Conservation (phyloP, 2,113 vertebrate species). For the Prietella phreatophila region DNA sequence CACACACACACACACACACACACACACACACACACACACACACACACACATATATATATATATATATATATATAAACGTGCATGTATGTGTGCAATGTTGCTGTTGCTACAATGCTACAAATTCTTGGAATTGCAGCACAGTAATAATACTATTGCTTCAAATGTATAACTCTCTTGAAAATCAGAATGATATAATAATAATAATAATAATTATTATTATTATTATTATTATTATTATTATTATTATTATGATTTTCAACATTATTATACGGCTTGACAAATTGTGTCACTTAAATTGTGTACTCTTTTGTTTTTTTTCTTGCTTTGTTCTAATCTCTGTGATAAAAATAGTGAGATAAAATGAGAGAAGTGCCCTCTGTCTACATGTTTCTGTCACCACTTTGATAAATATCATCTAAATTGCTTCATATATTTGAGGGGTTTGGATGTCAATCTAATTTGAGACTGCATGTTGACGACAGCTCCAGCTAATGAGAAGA, state of each 20-base stretch:
- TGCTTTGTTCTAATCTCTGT: slow-evolving; percentile 58
- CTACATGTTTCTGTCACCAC: slow-evolving; percentile 97
- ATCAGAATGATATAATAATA: not conserved
- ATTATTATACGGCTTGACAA: slow-evolving; percentile 57
- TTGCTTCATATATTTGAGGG: slow-evolving; percentile 99
- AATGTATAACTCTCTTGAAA: not conserved
- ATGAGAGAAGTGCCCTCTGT: slow-evolving; percentile 69
- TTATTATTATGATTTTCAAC: no score
- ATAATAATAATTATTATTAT: no score
- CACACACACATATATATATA: no score
- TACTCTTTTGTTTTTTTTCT: not conserved
- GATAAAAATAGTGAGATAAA: slow-evolving; percentile 53
- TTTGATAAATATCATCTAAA: slow-evolving; percentile 99
- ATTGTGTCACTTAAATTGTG: not conserved
- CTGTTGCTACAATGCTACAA: not conserved
- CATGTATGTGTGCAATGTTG: not conserved
- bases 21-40: no score
- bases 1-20: no score
- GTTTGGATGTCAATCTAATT: slow-evolving; percentile 99
- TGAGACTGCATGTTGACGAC: slow-evolving; percentile 95
- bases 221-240: no score
- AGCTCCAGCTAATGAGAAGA: slow-evolving; percentile 97
- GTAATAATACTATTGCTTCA: not conserved
- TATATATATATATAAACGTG: no score
- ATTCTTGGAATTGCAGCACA: not conserved